Percentiles rank a stretch among this genome's conserved stretches.
These are phyloP conservation scores for Hermetia illucens DNA, from an alignment of 1,140 invertebrate genomes.

Conservation along the genomic window DNA sequence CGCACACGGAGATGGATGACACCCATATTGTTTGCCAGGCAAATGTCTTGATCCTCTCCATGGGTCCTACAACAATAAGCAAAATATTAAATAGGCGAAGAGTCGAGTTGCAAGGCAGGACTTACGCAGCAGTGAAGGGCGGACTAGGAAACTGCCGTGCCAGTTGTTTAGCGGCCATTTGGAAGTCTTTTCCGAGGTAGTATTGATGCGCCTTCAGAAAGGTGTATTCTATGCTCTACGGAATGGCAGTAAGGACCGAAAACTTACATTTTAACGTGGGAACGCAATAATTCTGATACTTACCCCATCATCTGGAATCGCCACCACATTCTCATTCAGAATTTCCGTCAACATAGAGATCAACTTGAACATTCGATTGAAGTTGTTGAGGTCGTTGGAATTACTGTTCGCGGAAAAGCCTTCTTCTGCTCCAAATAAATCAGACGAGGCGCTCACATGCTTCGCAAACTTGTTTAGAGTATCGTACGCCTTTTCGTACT, in stretches of 20 bases:
- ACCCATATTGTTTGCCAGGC: conserved; percentile 82
- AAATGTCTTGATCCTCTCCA: conserved; percentile 49
- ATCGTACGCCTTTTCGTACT: conserved; percentile 20
- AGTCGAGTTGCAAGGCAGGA: too few species aligned
- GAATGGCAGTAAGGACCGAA: conserved; percentile 4
- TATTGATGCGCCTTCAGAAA: conserved; percentile 38
- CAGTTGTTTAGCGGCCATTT: conserved; percentile 35
- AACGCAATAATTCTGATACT: too few species aligned
- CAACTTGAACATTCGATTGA: conserved; percentile 31
- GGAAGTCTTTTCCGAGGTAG: conserved; percentile 38
- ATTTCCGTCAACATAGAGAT: conserved; percentile 34
- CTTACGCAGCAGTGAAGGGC: conserved; percentile 11
- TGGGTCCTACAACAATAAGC: conserved; percentile 32
- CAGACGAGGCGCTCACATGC: conserved; percentile 19
- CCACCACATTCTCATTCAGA: conserved; percentile 33
- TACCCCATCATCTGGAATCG: conserved; percentile 31
- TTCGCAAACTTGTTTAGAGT: conserved; percentile 22
- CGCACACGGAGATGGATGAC: conserved; percentile 74
- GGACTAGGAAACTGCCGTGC: conserved; percentile 32
- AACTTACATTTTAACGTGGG: not conserved
- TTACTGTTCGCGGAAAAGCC: conserved; percentile 19
- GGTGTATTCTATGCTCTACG: conserved; percentile 20
- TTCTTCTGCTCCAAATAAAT: conserved; percentile 12
- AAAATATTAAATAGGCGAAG: too few species aligned
- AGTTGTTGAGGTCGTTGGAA: conserved; percentile 25